These are phyloP conservation scores for Hypomecis punctinalis DNA, from an alignment of 2,888 invertebrate genomes.

Conservation along the genomic window DNA sequence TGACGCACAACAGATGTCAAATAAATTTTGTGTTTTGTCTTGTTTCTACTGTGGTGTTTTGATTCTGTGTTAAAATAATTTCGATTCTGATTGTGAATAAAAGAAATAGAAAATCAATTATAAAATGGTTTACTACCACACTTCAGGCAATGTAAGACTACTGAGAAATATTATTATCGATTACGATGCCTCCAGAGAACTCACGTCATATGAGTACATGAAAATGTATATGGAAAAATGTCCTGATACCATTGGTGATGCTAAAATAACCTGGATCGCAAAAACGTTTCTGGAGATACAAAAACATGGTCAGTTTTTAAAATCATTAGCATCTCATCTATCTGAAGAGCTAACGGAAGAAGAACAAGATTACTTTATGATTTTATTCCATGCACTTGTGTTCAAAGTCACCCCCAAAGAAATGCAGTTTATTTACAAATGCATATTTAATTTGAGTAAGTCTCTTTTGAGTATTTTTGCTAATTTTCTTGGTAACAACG, in stretches of 20 bases:
- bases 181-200: slow-evolving; percentile 57
- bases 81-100: slow-evolving; percentile 49
- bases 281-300: slow-evolving; percentile 71
- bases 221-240: slow-evolving; percentile 70
- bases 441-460: slow-evolving; percentile 74
- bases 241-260: slow-evolving; percentile 63
- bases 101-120: slow-evolving; percentile 40
- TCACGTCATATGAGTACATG: slow-evolving; percentile 74
- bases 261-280: slow-evolving; percentile 72
- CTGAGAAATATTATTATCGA: slow-evolving; percentile 68
- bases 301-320: slow-evolving; percentile 66
- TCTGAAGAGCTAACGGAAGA: slow-evolving; percentile 63
- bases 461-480: slow-evolving; percentile 66
- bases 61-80: slow-evolving; percentile 39
- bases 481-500: slow-evolving; percentile 73
- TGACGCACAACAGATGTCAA: neutral
- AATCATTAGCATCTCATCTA: slow-evolving; percentile 57
- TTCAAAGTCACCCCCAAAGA: slow-evolving; percentile 67
- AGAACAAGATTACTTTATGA: slow-evolving; percentile 69
- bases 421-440: slow-evolving; percentile 68
- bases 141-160: slow-evolving; percentile 72
- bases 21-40: slow-evolving; percentile 35
- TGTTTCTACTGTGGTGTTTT: slow-evolving; percentile 56
- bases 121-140: slow-evolving; percentile 76
- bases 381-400: slow-evolving; percentile 66